Evolutionary conservation across 2,888 invertebrate genomes (phyloP).

Genomic region (Melolontha melolontha): DNA sequence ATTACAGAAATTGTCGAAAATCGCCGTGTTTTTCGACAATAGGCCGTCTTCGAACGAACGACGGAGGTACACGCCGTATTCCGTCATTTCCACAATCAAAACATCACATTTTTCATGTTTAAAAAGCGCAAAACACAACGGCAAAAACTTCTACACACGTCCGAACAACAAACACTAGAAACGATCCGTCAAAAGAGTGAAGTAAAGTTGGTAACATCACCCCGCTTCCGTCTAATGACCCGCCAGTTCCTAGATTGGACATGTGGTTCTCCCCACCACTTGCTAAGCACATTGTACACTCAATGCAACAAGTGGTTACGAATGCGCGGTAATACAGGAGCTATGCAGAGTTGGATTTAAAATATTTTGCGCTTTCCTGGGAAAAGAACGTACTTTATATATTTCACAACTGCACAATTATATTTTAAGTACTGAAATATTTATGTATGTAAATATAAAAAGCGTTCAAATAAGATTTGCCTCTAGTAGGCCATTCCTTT

Average conservation of each 20-base stretch:
- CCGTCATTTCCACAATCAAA: constrained; percentile 1
- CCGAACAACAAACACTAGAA: constrained; percentile 36
- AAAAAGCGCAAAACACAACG: constrained; percentile 4
- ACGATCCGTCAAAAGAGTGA: constrained; percentile 44
- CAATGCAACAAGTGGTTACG: constrained; percentile 52
- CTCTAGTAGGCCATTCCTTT: too few species aligned
- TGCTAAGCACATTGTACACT: constrained; percentile 53
- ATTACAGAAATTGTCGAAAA: too few species aligned
- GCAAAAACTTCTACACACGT: constrained; percentile 38
- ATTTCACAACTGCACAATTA: too few species aligned
- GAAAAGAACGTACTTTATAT: too few species aligned
- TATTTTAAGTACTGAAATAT: too few species aligned
- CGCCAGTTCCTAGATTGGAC: constrained; percentile 46
- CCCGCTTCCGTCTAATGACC: constrained; percentile 47
- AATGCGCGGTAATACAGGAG: neutral
- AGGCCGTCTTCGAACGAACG: too few species aligned
- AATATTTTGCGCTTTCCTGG: neutral
- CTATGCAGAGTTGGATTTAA: neutral
- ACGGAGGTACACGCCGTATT: neutral
- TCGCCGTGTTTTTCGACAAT: too few species aligned
- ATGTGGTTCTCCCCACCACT: constrained; percentile 46
- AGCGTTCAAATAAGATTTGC: too few species aligned
- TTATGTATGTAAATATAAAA: too few species aligned
- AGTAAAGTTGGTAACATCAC: constrained; percentile 33
- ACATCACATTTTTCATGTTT: constrained; percentile 3